These are phyloP conservation scores for Columbina picui DNA, from an alignment of 2,113 vertebrate species.

Conservation along the genomic window DNA sequence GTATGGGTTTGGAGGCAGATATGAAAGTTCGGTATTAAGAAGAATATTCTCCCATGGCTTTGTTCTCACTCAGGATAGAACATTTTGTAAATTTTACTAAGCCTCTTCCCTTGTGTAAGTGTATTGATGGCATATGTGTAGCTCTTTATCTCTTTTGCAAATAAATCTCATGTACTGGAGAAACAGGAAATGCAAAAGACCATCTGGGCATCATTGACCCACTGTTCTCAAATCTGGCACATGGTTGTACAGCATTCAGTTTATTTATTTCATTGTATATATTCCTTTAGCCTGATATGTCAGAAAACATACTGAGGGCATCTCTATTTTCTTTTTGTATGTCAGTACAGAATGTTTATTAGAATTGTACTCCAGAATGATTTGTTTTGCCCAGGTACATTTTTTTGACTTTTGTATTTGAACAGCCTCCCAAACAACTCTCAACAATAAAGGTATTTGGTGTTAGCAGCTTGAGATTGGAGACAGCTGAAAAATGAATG, in stretches of 20 bases:
- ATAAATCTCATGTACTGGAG: background rate
- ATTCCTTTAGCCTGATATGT: background rate
- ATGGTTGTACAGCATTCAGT: background rate
- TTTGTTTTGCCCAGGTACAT: background rate
- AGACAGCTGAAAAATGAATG: background rate
- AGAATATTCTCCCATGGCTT: background rate
- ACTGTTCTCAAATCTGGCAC: background rate
- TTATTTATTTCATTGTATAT: background rate
- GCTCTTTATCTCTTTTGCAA: constrained; percentile 37
- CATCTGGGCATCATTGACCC: background rate
- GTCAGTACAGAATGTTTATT: background rate
- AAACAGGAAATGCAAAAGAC: background rate
- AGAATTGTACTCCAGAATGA: background rate
- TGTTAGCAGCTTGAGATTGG: background rate
- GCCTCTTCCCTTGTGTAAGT: background rate
- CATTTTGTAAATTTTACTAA: constrained; percentile 9
- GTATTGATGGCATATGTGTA: constrained; percentile 1
- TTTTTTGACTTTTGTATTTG: background rate
- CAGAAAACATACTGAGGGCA: background rate
- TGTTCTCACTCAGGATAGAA: background rate
- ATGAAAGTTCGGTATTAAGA: background rate
- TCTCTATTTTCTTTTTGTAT: background rate
- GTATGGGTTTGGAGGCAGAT: background rate
- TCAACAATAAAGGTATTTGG: background rate
- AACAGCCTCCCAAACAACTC: background rate